phyloP scores from a whole-genome alignment of 1,140 invertebrate species.

The Musca vetustissima region DNA sequence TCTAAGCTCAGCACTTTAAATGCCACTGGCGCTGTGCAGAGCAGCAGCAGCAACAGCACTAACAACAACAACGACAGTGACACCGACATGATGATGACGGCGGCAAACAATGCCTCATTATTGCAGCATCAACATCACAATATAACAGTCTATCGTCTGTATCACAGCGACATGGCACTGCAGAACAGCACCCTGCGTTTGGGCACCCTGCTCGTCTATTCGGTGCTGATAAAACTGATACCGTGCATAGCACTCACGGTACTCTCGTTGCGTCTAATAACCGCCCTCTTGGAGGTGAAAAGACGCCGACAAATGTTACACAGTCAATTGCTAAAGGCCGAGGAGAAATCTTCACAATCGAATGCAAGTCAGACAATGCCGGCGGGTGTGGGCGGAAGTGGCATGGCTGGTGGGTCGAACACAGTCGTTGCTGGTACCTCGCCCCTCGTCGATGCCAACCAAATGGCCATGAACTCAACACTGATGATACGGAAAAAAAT shows the following conservation, averaged over 20 bases:
- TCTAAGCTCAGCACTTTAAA: conserved; percentile 10
- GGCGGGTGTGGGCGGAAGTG: conserved; percentile 35
- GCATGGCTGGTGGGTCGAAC: conserved; percentile 39
- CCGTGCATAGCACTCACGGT: conserved; percentile 80
- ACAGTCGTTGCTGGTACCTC: conserved; percentile 18
- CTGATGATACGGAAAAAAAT: conserved; percentile 56
- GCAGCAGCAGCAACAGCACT: neutral
- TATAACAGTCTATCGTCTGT: conserved; percentile 46
- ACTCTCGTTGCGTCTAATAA: conserved; percentile 75
- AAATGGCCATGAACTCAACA: conserved; percentile 30
- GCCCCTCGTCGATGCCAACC: neutral
- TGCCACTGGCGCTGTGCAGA: neutral
- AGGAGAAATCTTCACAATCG: conserved; percentile 32
- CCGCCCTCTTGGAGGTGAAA: conserved; percentile 74
- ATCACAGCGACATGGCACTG: conserved; percentile 42
- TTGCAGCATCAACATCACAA: conserved; percentile 32
- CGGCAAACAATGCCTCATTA: neutral
- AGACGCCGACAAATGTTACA: conserved; percentile 67
- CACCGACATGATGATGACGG: no score
- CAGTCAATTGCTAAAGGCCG: conserved; percentile 57
- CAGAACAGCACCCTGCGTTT: conserved; percentile 52
- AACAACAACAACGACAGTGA: neutral
- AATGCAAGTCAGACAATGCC: neutral
- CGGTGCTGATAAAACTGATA: conserved; percentile 81
- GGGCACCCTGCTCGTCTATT: conserved; percentile 81